These are phyloP conservation scores for Columba livia DNA, from an alignment of 2,113 vertebrate genomes.

Conservation along the genomic window DNA sequence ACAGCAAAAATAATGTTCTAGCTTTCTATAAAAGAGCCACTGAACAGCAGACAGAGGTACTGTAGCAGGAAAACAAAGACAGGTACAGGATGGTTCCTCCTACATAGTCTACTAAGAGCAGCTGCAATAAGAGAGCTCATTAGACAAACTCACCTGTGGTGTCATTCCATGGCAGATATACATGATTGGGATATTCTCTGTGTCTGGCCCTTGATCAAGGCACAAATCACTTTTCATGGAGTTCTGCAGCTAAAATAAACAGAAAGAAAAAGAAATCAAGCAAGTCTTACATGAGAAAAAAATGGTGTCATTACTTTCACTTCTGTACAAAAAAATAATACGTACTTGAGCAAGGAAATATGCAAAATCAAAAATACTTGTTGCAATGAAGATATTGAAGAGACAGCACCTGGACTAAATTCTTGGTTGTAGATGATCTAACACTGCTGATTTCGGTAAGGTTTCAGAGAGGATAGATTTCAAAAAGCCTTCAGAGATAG, in stretches of 20 bases:
- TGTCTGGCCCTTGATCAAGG: conserved; percentile 96
- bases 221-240: conserved; percentile 94
- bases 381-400: neutral
- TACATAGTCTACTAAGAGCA: neutral
- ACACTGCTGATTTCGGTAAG: neutral
- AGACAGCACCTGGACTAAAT: neutral
- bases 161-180: conserved; percentile 98
- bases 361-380: neutral
- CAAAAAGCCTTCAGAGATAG: neutral
- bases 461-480: neutral
- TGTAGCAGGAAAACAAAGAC: neutral
- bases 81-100: neutral
- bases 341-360: neutral
- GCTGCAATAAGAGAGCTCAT: neutral
- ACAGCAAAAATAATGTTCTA: neutral
- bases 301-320: neutral
- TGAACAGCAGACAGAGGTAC: neutral
- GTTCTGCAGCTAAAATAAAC: conserved; percentile 88
- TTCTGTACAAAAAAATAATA: neutral
- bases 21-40: neutral
- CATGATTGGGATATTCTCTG: conserved; percentile 94
- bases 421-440: neutral
- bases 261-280: conserved; percentile 32
- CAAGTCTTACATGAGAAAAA: too few relatives aligned
- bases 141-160: conserved; percentile 86